These are phyloP conservation scores for Siderastrea radians DNA, from an alignment of 92 coral and sea anemone genomes.

Conservation along the genomic window DNA sequence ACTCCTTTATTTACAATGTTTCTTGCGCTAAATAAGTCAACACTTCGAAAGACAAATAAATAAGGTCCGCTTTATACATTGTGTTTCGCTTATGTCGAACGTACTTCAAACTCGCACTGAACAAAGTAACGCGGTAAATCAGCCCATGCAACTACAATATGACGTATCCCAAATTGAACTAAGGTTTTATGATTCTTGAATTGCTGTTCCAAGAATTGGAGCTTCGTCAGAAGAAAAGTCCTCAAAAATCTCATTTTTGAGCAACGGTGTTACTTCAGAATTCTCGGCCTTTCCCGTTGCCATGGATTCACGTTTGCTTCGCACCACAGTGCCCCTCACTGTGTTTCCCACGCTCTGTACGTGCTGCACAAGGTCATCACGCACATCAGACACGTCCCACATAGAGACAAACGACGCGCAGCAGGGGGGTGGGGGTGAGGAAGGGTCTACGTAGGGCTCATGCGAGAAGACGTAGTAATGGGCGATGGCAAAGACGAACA, in stretches of 20 bases:
- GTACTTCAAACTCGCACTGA: no score
- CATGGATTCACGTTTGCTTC: slow-evolving; percentile 49
- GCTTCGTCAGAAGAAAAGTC: slow-evolving; percentile 30
- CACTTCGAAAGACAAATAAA: no score
- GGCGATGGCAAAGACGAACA: slow-evolving; percentile 91
- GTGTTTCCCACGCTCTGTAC: slow-evolving; percentile 86
- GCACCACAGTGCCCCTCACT: slow-evolving; percentile 83
- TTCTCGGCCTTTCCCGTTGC: neutral
- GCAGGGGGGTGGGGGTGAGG: slow-evolving; percentile 93
- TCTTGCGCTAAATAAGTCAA: no score
- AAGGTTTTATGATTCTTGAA: no score
- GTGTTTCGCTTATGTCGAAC: no score
- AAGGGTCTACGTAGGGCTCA: slow-evolving; percentile 86
- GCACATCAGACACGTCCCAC: slow-evolving; percentile 96
- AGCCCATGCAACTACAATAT: no score
- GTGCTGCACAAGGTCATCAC: slow-evolving; percentile 90
- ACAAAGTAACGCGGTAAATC: no score
- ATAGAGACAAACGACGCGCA: slow-evolving; percentile 92
- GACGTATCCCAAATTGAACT: no score
- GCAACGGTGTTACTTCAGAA: slow-evolving; percentile 38
- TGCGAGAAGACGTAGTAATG: slow-evolving; percentile 94
- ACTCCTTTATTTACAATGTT: no score
- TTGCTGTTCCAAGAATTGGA: neutral
- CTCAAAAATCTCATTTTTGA: neutral
- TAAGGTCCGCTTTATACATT: no score